These are phyloP conservation scores for Promerops cafer DNA, from an alignment of 2,113 vertebrate species.

Conservation along the genomic window DNA sequence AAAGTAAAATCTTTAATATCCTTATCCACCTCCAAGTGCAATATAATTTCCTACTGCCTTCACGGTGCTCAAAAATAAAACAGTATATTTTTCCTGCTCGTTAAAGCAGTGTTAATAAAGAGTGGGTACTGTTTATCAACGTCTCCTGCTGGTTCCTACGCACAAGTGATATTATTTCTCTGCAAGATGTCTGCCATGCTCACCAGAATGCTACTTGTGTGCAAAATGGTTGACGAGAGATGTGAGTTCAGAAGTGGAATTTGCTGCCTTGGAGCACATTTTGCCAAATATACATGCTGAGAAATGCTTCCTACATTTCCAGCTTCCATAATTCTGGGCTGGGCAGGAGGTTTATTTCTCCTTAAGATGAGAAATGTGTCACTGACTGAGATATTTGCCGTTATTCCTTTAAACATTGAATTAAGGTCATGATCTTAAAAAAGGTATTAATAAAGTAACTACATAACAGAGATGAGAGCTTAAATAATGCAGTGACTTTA, in stretches of 20 bases:
- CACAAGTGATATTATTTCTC: conserved; percentile 1
- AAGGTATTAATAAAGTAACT: conserved; percentile 39
- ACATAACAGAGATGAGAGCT: not conserved
- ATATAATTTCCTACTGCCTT: not conserved
- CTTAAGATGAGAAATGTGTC: conserved; percentile 2
- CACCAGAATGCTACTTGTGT: not conserved
- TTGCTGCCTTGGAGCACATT: not conserved
- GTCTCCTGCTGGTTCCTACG: not conserved
- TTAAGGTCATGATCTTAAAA: conserved; percentile 38
- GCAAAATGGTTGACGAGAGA: conserved; percentile 10
- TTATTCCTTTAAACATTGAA: conserved; percentile 36
- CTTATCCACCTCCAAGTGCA: not conserved
- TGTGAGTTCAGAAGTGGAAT: not conserved
- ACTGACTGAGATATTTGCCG: not conserved
- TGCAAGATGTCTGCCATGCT: conserved; percentile 1
- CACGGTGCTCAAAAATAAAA: not conserved
- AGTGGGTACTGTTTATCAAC: not conserved
- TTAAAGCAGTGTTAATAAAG: not conserved
- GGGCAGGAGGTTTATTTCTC: not conserved
- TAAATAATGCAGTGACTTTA: conserved; percentile 32
- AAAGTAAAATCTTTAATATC: conserved; percentile 1
- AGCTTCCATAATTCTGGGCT: not conserved
- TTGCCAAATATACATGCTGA: not conserved
- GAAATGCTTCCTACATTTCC: not conserved
- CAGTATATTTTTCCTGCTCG: not conserved